These are phyloP conservation scores for Rhincodon typus DNA, from an alignment of 2,797 vertebrate species.

Conservation along the genomic window DNA sequence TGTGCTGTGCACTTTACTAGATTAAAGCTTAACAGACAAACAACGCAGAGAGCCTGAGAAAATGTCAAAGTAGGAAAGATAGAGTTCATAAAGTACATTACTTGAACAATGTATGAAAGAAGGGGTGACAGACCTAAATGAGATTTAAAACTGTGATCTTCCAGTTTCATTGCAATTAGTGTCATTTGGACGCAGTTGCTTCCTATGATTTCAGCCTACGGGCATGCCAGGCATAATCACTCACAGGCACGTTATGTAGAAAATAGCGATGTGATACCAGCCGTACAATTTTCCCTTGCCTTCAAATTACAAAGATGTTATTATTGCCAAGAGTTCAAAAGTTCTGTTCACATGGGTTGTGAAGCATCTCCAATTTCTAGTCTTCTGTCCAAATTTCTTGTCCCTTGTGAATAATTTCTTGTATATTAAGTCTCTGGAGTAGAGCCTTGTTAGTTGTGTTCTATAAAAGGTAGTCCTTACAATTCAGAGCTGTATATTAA, in stretches of 20 bases:
- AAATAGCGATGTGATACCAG: slow-evolving; percentile 39
- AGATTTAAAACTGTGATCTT: slow-evolving; percentile 40
- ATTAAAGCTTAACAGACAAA: slow-evolving; percentile 19
- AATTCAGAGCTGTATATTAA: slow-evolving; percentile 23
- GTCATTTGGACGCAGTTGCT: slow-evolving; percentile 41
- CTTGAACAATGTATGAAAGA: slow-evolving; percentile 37
- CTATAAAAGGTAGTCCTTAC: not conserved
- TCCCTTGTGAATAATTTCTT: slow-evolving; percentile 43
- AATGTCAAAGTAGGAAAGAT: not conserved
- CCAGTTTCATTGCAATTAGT: slow-evolving; percentile 39
- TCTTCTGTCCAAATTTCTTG: slow-evolving; percentile 43
- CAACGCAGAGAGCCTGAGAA: slow-evolving; percentile 34
- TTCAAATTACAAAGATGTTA: slow-evolving; percentile 52
- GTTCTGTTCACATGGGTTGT: slow-evolving; percentile 46
- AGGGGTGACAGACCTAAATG: slow-evolving; percentile 39
- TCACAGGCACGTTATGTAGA: slow-evolving; percentile 42
- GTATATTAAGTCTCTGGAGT: slow-evolving; percentile 4
- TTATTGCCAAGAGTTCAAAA: slow-evolving; percentile 49
- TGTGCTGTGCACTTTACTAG: not conserved
- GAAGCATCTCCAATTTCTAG: slow-evolving; percentile 48
- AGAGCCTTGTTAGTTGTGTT: not conserved
- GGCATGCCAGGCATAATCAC: slow-evolving; percentile 43
- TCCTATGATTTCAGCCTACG: slow-evolving; percentile 41
- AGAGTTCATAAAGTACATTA: slow-evolving; percentile 25
- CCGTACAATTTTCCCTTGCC: slow-evolving; percentile 46